Conservation (phyloP, 2,113 vertebrate species). For the Egretta garzetta region DNA sequence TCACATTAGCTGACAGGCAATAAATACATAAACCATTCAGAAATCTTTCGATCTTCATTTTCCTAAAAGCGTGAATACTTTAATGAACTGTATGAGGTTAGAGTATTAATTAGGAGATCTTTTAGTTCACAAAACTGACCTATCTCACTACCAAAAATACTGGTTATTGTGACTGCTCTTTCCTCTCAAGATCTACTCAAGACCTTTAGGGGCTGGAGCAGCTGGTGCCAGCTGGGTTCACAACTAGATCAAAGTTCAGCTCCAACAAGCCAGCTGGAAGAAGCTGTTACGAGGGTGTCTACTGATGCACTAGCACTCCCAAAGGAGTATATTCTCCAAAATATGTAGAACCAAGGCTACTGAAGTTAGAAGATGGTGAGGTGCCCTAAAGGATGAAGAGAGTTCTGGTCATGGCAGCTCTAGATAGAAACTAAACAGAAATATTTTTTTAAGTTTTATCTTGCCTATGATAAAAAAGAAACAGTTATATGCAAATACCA, state of each 20-base stretch:
- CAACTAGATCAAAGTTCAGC: background rate
- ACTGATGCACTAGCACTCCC: background rate
- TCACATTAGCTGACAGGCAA: background rate
- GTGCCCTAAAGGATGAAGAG: background rate
- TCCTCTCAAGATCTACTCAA: background rate
- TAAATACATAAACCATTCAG: background rate
- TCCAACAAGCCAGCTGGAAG: background rate
- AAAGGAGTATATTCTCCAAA: background rate
- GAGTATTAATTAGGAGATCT: background rate
- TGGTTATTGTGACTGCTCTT: background rate
- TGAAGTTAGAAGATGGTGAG: background rate
- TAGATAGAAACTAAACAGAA: background rate
- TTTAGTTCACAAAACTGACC: background rate
- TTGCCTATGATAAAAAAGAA: background rate
- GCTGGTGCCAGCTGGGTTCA: background rate
- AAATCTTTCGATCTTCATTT: background rate
- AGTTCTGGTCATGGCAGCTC: background rate
- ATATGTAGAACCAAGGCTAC: background rate
- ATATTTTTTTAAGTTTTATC: background rate
- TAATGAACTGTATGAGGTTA: background rate
- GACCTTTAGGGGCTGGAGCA: background rate
- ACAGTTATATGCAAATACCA: background rate
- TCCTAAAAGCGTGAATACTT: background rate
- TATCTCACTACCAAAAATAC: background rate
- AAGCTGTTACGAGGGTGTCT: background rate